phyloP scores from a whole-genome alignment of 2,888 invertebrate species.

The Pantelozetes paolii region DNA sequence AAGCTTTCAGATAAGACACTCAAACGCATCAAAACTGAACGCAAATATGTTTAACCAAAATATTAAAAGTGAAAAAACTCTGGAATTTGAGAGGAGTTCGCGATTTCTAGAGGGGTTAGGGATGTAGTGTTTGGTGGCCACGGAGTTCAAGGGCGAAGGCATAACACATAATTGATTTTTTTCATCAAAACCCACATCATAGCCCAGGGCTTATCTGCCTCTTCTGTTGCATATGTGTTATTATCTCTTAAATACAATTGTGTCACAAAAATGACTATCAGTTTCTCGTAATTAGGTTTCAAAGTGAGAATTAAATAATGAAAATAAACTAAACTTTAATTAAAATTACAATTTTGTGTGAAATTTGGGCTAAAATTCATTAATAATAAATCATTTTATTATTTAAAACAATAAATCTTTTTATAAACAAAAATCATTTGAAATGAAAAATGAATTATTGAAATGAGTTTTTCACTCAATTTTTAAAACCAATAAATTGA shows the following conservation, averaged over 20 bases:
- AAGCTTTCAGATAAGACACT: slow-evolving; percentile 17
- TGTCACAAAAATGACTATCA: neutral
- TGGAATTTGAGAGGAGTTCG: neutral
- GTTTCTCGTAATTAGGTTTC: neutral
- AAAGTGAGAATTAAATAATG: neutral
- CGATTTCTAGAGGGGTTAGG: neutral
- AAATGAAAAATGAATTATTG: neutral
- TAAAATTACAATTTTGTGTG: too few relatives aligned
- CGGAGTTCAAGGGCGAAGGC: neutral
- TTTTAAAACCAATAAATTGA: neutral
- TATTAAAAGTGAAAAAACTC: neutral
- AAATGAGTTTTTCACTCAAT: neutral
- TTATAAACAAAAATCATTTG: neutral
- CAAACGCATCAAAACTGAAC: slow-evolving; percentile 13
- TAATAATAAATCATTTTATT: too few relatives aligned
- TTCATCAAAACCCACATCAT: neutral
- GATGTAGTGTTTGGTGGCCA: neutral
- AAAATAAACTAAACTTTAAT: neutral
- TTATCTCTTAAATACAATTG: neutral
- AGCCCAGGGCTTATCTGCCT: neutral
- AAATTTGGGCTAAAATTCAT: too few relatives aligned
- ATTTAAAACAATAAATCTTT: too few relatives aligned
- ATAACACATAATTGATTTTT: neutral
- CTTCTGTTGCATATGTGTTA: neutral
- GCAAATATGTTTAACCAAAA: neutral